Base-by-base conservation (phyloP, 2,113 vertebrate genomes). In the Platanista minor region DNA sequence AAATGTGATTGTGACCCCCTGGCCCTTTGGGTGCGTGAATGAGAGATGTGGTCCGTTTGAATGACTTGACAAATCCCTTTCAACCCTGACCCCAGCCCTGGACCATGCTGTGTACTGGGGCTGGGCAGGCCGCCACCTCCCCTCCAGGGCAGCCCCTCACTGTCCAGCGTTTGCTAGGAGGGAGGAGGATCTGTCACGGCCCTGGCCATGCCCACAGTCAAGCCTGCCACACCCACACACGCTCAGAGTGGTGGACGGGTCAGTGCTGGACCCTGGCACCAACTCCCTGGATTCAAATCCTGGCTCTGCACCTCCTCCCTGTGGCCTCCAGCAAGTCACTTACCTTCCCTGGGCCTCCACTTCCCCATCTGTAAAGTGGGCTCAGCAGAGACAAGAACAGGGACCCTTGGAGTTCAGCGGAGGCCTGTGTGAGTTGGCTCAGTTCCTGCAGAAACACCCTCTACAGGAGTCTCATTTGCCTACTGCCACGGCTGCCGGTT, bases 401-500 rank as follows among this genome's bases (percentile, higher is more conserved):
- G 29, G 43, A 29, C 3, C 64, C 59, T n/a, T 46, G 21, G 41
- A 3, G 6, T 52, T 46, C 36, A 8, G 20, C 2, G 3, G 54
- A 57, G 91, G 39, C 81, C 20, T 8, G 21, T 18, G 8, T 31
- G 82, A 10, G 9, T 43, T 0, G 4, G 57, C 21, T 59, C 1
- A 4, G 59, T 8, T 46, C 49, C 88, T 61, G 59, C 52, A 52
- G 41, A 59, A 62, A n/a, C 3, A 0, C 21, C 23, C 31, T 86
- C 25, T 9, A 0, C 27, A 10, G 4, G 36, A 10, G 21, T 43
- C 25, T 12, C 0, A 8, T 29, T 33, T 49, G 15, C 46, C 41
- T 1, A 9, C 6, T 8, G 20, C 46, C 11, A 0, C 1, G 0
- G 33, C n/a, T 77, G 25, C 54, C 2, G 54, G 33, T 39, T 27